Conservation (phyloP, 1,140 invertebrate species). For the Aphis craccivora region DNA sequence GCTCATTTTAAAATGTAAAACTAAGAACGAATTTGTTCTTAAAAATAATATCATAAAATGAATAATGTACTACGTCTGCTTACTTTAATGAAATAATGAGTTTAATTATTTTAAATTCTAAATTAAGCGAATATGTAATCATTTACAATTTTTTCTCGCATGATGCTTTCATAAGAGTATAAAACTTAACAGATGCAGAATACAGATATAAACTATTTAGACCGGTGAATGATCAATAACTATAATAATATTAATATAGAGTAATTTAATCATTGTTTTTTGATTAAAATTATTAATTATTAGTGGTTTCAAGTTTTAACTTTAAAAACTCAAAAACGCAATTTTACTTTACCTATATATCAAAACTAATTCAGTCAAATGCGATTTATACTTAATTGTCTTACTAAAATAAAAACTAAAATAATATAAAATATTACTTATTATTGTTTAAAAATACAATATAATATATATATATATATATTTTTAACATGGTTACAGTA, state of each 20-base stretch:
- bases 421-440: not conserved
- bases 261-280: not conserved
- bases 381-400: not conserved
- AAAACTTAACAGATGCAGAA: not conserved
- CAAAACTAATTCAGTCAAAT: not conserved
- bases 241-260: not conserved
- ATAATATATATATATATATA: not conserved
- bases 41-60: no score
- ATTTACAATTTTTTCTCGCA: not conserved
- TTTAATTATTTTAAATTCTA: not conserved
- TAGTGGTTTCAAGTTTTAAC: not conserved
- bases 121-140: not conserved
- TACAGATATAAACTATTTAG: not conserved
- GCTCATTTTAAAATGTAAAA: no score
- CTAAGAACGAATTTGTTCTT: no score
- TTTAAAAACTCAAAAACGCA: not conserved
- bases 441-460: not conserved
- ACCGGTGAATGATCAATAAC: not conserved
- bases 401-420: not conserved
- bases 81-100: no score
- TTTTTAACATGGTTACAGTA: not conserved
- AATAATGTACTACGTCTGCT: no score
- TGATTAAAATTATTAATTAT: conserved; percentile 10
- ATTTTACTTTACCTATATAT: not conserved
- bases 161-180: not conserved